phyloP scores from a whole-genome alignment of 2,888 invertebrate species.

The Invenusta paracnida region DNA sequence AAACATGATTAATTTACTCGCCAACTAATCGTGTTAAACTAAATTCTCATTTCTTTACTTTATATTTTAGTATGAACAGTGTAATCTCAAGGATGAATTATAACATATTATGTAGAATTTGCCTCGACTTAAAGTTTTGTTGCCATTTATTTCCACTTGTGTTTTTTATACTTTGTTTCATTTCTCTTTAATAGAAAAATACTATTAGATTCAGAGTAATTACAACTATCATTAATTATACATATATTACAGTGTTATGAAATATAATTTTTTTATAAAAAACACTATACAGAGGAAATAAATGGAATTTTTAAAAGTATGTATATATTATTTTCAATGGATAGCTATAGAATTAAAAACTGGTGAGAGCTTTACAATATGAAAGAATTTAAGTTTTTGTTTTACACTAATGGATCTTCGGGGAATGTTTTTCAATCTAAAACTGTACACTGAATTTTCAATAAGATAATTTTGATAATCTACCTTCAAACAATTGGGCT shows the following conservation, averaged over 20 bases:
- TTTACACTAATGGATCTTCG: conserved; percentile 21
- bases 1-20: neutral
- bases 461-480: neutral
- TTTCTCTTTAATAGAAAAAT: neutral
- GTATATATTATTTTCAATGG: neutral
- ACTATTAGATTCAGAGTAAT: too few relatives aligned
- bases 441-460: neutral
- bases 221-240: too few relatives aligned
- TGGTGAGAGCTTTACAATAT: neutral
- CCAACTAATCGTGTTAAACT: conserved; percentile 15
- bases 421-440: neutral
- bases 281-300: neutral
- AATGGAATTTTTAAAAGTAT: neutral
- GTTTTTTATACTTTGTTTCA: neutral
- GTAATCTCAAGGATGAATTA: too few relatives aligned
- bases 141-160: neutral
- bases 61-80: neutral
- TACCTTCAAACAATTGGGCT: neutral
- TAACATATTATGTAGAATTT: neutral
- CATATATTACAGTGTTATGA: too few relatives aligned
- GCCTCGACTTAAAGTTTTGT: neutral
- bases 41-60: neutral
- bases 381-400: neutral
- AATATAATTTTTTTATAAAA: neutral
- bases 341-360: neutral